Percentiles rank a stretch among this genome's conserved stretches.
Evolutionary conservation across 2,888 invertebrate species (phyloP).

Genomic region (Trichogramma evanescens): DNA sequence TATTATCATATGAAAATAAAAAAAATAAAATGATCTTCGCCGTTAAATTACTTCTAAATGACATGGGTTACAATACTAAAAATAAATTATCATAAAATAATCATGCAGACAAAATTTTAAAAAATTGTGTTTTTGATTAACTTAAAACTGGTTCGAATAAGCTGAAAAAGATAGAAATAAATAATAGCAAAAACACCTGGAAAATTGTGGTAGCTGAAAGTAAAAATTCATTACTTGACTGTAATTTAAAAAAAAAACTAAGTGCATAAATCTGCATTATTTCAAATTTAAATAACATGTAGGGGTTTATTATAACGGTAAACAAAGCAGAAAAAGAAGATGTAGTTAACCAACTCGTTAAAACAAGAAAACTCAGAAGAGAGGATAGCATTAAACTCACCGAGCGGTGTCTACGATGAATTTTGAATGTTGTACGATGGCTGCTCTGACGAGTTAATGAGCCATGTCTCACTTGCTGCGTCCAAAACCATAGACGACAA

Average conservation of each 20-base stretch:
- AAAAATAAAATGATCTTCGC: too few relatives aligned
- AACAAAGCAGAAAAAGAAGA: not conserved
- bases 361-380: constrained; percentile 19
- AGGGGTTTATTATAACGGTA: constrained; percentile 4
- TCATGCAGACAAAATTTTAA: constrained; percentile 14
- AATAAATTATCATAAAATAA: constrained; percentile 6
- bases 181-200: too few relatives aligned
- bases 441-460: constrained; percentile 59
- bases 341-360: not conserved
- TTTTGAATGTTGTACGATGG: constrained; percentile 59
- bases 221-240: too few relatives aligned
- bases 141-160: too few relatives aligned
- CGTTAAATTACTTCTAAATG: too few relatives aligned
- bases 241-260: too few relatives aligned
- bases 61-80: not conserved
- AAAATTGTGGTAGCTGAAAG: too few relatives aligned
- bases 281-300: constrained; percentile 1
- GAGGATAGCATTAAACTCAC: constrained; percentile 51
- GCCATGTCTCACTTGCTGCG: constrained; percentile 64
- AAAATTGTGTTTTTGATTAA: not conserved
- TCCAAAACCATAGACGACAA: constrained; percentile 44
- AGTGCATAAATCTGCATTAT: not conserved
- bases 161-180: too few relatives aligned
- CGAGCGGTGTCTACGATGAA: constrained; percentile 64
- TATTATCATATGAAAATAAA: too few relatives aligned